Conservation (phyloP, 92 coral and sea anemone species). For the Zoanthus solanderi region DNA sequence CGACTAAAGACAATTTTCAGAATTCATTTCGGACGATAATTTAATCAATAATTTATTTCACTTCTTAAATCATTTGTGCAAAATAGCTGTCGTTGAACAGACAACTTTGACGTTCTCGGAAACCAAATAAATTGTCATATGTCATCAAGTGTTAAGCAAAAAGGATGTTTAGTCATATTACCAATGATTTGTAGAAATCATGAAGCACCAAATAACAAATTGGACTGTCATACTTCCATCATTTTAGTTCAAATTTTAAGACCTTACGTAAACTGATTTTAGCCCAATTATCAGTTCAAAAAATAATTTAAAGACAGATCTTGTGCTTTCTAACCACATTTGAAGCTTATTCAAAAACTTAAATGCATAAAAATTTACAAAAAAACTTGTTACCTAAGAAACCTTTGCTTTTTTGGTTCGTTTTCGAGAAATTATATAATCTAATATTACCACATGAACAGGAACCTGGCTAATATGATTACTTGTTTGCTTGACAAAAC, state of each 20-base stretch:
- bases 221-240: constrained; percentile 9
- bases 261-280: neutral
- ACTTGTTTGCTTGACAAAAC: neutral
- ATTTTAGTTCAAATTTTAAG: neutral
- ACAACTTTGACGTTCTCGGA: neutral
- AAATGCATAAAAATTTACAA: neutral
- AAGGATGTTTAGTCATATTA: constrained; percentile 37
- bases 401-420: neutral
- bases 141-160: neutral
- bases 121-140: neutral
- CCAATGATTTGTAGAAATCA: neutral
- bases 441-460: neutral
- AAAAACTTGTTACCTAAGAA: neutral
- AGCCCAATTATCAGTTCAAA: neutral
- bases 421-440: neutral
- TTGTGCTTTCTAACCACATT: neutral
- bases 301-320: neutral
- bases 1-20: neutral
- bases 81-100: neutral
- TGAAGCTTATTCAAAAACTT: neutral
- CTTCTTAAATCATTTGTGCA: neutral
- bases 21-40: neutral
- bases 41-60: neutral
- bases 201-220: neutral
- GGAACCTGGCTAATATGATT: constrained; percentile 18